Percentiles rank a stretch among this genome's conserved stretches.
Conservation (phyloP, 2,797 vertebrate genomes). For the Myotis findleyi region DNA sequence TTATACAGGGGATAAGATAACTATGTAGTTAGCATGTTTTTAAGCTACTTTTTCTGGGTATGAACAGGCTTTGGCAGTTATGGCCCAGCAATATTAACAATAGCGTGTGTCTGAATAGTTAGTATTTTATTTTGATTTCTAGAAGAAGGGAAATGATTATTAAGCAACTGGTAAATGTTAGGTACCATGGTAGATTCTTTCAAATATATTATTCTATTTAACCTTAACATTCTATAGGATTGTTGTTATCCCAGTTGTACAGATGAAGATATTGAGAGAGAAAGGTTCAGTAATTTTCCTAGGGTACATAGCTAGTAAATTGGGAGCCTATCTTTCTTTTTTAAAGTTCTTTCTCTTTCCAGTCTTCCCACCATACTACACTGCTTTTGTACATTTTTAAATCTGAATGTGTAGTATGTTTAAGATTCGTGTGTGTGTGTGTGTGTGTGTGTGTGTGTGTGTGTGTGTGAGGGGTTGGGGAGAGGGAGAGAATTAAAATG, state of each 20-base stretch:
- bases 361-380: not conserved
- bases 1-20: not conserved
- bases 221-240: slow-evolving; percentile 30
- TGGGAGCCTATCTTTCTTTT: not conserved
- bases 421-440: not conserved
- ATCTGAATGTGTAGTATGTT: not conserved
- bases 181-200: not conserved
- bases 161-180: not conserved
- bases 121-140: slow-evolving; percentile 41
- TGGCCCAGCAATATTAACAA: not conserved
- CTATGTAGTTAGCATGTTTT: not conserved
- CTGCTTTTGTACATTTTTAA: not conserved
- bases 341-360: not conserved
- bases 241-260: slow-evolving; percentile 6
- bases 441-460: not conserved
- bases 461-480: not conserved
- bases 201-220: not conserved
- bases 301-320: not conserved
- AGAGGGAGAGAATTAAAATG: not conserved
- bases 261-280: not conserved
- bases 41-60: not conserved
- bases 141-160: not conserved
- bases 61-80: not conserved
- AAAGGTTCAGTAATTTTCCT: not conserved
- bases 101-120: slow-evolving; percentile 38